A percentile compares a stretch with the other conserved stretches of the same genome.
Conservation (phyloP, 1,140 invertebrate species). For the Drosophila quadrilineata region DNA sequence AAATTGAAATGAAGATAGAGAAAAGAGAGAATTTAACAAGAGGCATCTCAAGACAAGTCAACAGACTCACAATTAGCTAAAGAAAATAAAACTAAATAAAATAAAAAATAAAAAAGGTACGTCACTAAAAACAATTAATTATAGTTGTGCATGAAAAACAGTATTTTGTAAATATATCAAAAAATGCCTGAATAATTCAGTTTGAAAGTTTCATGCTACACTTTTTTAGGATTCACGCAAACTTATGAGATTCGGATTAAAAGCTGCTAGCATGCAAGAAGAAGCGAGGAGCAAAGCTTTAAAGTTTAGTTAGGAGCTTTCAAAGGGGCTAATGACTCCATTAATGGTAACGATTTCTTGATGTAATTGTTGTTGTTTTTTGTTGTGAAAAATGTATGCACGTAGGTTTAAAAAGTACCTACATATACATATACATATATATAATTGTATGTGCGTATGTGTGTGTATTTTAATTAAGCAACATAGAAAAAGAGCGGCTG, state of each 20-base stretch:
- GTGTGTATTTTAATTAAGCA: conserved; percentile 57
- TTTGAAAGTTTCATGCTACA: too few species aligned
- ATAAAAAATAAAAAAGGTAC: too few species aligned
- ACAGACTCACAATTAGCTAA: too few species aligned
- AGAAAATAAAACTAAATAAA: too few species aligned
- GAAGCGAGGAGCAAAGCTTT: conserved; percentile 33
- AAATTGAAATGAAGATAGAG: neutral
- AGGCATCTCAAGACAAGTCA: too few species aligned
- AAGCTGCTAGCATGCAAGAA: neutral
- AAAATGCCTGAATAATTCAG: too few species aligned
- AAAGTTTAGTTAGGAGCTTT: conserved; percentile 24
- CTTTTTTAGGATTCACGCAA: too few species aligned
- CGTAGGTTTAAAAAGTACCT: neutral
- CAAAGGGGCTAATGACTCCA: conserved; percentile 47
- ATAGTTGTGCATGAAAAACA: neutral
- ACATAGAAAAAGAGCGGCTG: conserved; percentile 35
- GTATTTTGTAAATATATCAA: too few species aligned
- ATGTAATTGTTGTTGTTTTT: too few species aligned
- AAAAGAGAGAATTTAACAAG: neutral
- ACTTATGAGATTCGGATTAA: too few species aligned
- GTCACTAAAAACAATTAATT: too few species aligned
- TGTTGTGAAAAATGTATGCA: conserved; percentile 33
- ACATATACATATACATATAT: neutral
- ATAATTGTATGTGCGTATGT: neutral
- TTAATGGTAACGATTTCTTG: conserved; percentile 21